Base-by-base conservation (phyloP, 2,113 vertebrate species). In the Lepus europaeus region DNA sequence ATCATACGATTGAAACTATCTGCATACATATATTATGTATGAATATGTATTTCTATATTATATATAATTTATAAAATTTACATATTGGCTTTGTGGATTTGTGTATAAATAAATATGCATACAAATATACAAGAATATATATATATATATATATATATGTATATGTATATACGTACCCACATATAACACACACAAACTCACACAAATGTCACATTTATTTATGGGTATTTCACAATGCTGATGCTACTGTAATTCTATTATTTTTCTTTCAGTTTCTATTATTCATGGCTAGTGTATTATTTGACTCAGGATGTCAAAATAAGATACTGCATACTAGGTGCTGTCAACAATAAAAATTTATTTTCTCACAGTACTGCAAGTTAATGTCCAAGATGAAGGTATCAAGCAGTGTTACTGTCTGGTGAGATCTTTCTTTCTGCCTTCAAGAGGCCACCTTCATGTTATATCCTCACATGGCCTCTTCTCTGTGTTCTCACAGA, bases 241-340 rank as follows among this genome's bases (percentile, higher is more conserved):
- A 64, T 59, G 16, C 13, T 85, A 68, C 27, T 73, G 9, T 72
- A 68, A 86, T 23, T 33, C 2, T 49, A 78, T 29, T 56, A 9
- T 25, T 84, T 91, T 86, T 78, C 86, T 85, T 83, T 93, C 29
- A 27, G 6, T 86, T 86, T 68, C 31, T 45, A 51, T 86, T 81
- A 73, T 68, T 89, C 36, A 45, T 89, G 68, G 1, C 5, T 45
- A 81, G 10, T 72, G 22, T 82, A 36, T 73, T 92, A 66, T 22
- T 92, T 53, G 70, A 23, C 39, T 94, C 25, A 11, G n/a, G 23
- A 7, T 91, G 20, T 64, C 53, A 68, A 85, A 88, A 68, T 31
- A 49, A 87, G 72, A 79, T 88, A 74, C 25, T 66, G 49, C 14
- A 63, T 14, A 83, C 19, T 72, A 31, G 29, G 3, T 94, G 5